Evolutionary conservation across 2,113 vertebrate species (phyloP).

Genomic region (Bubo bubo): DNA sequence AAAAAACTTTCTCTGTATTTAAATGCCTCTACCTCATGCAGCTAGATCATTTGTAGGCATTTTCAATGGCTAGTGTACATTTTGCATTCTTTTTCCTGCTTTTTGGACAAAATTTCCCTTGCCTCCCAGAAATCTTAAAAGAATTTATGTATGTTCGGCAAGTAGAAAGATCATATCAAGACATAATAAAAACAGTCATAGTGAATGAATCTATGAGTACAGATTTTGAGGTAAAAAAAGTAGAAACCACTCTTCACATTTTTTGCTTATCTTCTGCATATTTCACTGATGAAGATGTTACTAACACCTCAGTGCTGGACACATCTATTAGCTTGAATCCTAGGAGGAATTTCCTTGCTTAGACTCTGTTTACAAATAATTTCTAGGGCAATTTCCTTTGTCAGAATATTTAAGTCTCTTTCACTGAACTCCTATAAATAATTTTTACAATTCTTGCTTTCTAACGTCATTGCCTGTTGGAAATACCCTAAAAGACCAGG

Average conservation of each 20-base stretch:
- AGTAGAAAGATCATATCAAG: not conserved
- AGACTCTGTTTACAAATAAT: not conserved
- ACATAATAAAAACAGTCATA: not conserved
- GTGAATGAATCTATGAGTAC: not conserved
- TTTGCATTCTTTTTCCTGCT: not conserved
- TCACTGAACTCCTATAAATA: not conserved
- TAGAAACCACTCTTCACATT: not conserved
- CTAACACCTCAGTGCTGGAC: not conserved
- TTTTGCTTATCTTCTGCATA: not conserved
- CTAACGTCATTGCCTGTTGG: not conserved
- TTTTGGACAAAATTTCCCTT: not conserved
- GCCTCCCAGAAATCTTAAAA: not conserved
- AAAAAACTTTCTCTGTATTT: not conserved
- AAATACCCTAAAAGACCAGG: not conserved
- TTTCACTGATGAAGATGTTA: not conserved
- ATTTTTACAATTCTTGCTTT: not conserved
- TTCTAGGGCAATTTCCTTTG: not conserved
- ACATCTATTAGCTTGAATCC: not conserved
- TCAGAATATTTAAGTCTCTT: not conserved
- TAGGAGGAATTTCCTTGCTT: not conserved
- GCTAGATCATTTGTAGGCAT: not conserved
- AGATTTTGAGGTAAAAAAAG: not conserved
- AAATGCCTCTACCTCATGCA: not conserved
- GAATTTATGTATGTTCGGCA: not conserved
- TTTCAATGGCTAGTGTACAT: not conserved